Evolutionary conservation across 2,888 invertebrate species (phyloP).

Genomic region (Ernsta delagoae): DNA sequence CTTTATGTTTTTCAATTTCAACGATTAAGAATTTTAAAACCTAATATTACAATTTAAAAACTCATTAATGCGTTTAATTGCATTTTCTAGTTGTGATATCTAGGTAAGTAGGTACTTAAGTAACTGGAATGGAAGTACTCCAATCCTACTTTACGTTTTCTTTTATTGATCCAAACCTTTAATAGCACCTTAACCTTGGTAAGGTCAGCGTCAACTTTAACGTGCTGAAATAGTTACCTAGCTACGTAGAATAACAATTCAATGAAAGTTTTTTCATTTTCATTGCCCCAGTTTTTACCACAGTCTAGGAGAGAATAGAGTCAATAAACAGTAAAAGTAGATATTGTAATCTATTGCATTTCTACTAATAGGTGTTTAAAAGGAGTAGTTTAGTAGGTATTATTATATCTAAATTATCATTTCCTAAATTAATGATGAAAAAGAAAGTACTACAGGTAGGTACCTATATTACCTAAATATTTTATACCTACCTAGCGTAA

Average conservation of each 20-base stretch:
- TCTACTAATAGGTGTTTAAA: too few relatives aligned
- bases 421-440: too few relatives aligned
- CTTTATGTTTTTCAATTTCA: background rate
- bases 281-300: background rate
- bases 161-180: background rate
- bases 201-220: background rate
- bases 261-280: slow-evolving; percentile 4
- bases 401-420: too few relatives aligned
- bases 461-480: too few relatives aligned
- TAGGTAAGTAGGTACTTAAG: background rate
- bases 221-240: background rate
- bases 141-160: background rate
- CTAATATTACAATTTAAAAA: background rate
- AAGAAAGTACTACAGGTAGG: too few relatives aligned
- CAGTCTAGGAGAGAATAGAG: background rate
- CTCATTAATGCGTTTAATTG: too few relatives aligned
- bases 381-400: too few relatives aligned
- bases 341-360: background rate
- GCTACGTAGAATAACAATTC: background rate
- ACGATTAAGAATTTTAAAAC: too few relatives aligned
- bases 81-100: too few relatives aligned
- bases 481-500: too few relatives aligned
- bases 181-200: slow-evolving; percentile 2
- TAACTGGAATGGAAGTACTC: too few relatives aligned
- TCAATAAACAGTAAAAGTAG: background rate